Base-by-base conservation (phyloP, 2,113 vertebrate genomes). In the Suricata suricatta region DNA sequence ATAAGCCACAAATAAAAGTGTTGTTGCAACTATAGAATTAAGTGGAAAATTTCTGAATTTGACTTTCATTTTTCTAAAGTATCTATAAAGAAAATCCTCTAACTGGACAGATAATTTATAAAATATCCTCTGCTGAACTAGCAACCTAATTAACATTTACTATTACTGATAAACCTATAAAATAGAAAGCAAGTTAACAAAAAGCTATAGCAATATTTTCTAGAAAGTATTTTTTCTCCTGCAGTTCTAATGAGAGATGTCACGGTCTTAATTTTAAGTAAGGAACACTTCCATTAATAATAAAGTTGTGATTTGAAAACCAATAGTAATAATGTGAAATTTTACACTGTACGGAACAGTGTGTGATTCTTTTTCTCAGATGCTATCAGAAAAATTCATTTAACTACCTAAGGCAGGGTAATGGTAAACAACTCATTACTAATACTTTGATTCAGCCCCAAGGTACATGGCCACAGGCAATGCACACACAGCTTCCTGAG, bases 271-370 rank as follows among this genome's bases (percentile, higher is more conserved):
- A 91, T 97, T 93, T 97, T 94, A 97, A 98, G 96, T 86, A 88
- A 92, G 63, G 79, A 88, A 92, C 47, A 92, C 3, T 88, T 96
- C 96, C 72, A 97, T 95, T 96, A 97, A 95, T 90, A 98, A 97
- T 95, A 95, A 96, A 97, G 74, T 50, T 97, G 83, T 96, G 93
- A 94, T 94, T 91, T 96, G 50, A 97, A 97, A 97, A 97, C 94
- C 96, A 96, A 97, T 50, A 88, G 64, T 81, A 92, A 93, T 72
- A 94, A 96, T 50, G 86, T 97, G 52, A 94, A 95, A 93, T 25
- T 96, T 96, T 89, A 90, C 52, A 94, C 13, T 76, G 44, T 85
- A 77, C 86, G 93, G 88, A 94, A 91, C 54, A 92, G 29, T 90
- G 3, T 82, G 35, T 47, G 54, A 94, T 93, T 96, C 84, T 94